phyloP scores from a whole-genome alignment of 2,888 invertebrate genomes.

The Cotesia congregata region DNA sequence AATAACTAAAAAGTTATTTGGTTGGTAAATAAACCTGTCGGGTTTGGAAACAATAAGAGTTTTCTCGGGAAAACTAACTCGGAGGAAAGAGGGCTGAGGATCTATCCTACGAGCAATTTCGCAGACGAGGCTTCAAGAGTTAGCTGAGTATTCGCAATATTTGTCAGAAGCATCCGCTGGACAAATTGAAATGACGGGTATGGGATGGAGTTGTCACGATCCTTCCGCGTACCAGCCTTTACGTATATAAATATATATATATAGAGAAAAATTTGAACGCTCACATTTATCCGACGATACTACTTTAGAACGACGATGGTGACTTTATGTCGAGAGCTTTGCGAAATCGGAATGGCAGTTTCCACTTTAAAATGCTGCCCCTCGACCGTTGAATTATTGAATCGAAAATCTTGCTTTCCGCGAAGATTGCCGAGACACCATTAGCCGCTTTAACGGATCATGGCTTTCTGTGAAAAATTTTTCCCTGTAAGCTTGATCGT shows the following conservation, averaged over 20 bases:
- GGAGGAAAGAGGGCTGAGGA: slow-evolving; percentile 48
- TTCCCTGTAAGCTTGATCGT: not conserved
- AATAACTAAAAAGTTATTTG: slow-evolving; percentile 59
- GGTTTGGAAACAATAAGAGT: slow-evolving; percentile 64
- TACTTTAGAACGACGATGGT: slow-evolving; percentile 16
- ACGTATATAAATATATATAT: slow-evolving; percentile 16
- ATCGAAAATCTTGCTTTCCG: slow-evolving; percentile 30
- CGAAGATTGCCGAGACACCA: slow-evolving; percentile 21
- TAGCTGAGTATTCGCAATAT: slow-evolving; percentile 52
- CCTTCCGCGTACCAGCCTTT: slow-evolving; percentile 33
- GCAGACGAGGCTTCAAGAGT: slow-evolving; percentile 45
- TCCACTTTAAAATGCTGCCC: slow-evolving; percentile 34
- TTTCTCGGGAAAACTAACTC: slow-evolving; percentile 45
- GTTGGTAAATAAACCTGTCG: slow-evolving; percentile 67
- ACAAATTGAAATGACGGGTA: slow-evolving; percentile 63
- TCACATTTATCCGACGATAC: slow-evolving; percentile 33
- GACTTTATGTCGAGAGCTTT: slow-evolving; percentile 35
- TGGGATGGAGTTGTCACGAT: slow-evolving; percentile 57
- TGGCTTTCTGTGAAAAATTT: not conserved
- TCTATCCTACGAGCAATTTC: slow-evolving; percentile 54
- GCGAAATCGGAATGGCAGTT: slow-evolving; percentile 35
- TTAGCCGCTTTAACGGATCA: slow-evolving; percentile 23
- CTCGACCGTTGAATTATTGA: slow-evolving; percentile 37
- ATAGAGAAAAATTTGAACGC: slow-evolving; percentile 10
- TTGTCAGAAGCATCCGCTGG: slow-evolving; percentile 57